phyloP scores from a whole-genome alignment of 2,797 vertebrate species.

The Schizopygopsis pylzovi region DNA sequence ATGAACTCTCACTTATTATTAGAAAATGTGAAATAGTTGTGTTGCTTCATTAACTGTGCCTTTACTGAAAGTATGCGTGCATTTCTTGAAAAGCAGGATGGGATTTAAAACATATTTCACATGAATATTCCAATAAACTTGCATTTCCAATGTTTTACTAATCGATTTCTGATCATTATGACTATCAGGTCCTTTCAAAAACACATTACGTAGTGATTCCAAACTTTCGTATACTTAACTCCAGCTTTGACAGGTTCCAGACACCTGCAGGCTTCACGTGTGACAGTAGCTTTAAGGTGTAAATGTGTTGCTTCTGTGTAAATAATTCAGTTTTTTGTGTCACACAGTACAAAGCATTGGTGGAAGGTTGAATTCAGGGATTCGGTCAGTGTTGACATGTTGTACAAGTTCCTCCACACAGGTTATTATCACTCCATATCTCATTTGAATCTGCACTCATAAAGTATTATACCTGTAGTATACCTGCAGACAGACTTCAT shows the following conservation, averaged over 20 bases:
- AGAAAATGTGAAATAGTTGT: neutral
- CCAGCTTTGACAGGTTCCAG: neutral
- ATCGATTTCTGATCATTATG: neutral
- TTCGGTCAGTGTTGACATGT: constrained; percentile 1
- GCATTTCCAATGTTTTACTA: neutral
- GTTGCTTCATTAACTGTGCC: neutral
- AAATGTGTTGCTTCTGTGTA: neutral
- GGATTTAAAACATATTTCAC: neutral
- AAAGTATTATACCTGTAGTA: neutral
- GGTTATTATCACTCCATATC: too few species aligned
- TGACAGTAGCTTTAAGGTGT: neutral
- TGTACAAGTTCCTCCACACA: too few species aligned
- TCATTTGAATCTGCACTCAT: neutral
- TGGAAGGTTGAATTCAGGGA: neutral
- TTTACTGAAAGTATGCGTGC: neutral
- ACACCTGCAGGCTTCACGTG: neutral
- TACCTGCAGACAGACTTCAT: neutral
- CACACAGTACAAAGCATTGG: neutral
- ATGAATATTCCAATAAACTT: neutral
- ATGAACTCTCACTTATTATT: neutral
- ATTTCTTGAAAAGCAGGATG: neutral
- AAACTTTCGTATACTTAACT: neutral
- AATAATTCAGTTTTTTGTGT: constrained; percentile 3
- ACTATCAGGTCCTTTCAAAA: neutral
- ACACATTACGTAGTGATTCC: neutral